Evolutionary conservation across 2,113 vertebrate genomes (phyloP), one percentile per base, ranked within the genome.

Genomic region (Merops nubicus): DNA sequence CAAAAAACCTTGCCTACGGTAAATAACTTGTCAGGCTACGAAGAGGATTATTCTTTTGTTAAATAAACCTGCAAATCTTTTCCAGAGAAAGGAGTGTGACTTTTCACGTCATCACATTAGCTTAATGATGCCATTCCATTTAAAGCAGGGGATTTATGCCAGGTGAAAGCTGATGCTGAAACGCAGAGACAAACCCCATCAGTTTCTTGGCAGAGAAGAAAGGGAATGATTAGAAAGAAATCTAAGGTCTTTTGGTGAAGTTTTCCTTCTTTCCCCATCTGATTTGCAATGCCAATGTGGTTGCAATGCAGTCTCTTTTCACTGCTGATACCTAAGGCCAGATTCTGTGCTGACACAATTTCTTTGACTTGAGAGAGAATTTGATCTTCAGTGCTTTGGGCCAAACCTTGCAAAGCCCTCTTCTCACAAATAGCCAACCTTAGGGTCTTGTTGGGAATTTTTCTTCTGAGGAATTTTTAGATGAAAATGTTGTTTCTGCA

Each of bases 211-310:
- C 38, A 68, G 43, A 53, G 50, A 83, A 91, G 81, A 91, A 91
- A 74, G 67, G 8, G n/a, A 86, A 56, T 43, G 19, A 86, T 78
- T 80, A 74, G 51, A 86, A 88, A 88, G 77, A 91, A 94, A 48
- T 84, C 67, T n/a, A 33, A 74, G 54, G 73, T 64, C 17, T 90
- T 91, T 87, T 47, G 69, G 80, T 75, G 73, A 95, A 77, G 72
- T 95, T 81, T 84, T 91, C n/a, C 76, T 70, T 81, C 79, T 74
- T 86, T 80, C 69, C 45, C 67, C 51, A 29, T 81, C 93, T 95
- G 95, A 96, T 96, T 97, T 96, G 94, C 94, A 96, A 97, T 97
- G 95, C 96, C 96, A 95, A 96, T 93, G 93, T 31, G 43, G 50
- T 87, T 78, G 76, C 80, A 72, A 15, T 60, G 69, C 57, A 90